Evolutionary conservation across 2,888 invertebrate genomes (phyloP).

Genomic region (Sarcophaga rosellei): DNA sequence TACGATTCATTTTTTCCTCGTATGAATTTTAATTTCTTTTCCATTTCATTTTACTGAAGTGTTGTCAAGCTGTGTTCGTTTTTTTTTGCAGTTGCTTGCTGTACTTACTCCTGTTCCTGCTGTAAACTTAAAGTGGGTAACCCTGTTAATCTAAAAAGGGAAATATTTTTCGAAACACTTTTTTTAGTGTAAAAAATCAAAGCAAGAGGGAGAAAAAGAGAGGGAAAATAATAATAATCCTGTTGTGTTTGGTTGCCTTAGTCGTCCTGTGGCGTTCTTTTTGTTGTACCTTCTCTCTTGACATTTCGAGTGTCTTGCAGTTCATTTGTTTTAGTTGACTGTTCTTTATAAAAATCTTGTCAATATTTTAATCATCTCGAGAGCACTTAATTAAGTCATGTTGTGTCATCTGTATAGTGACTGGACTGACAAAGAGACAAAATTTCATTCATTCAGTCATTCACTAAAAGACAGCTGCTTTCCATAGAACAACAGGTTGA

Average conservation of each 20-base stretch:
- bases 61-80: constrained; percentile 66
- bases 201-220: neutral
- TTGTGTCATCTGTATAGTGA: constrained; percentile 36
- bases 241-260: constrained; percentile 12
- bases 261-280: constrained; percentile 52
- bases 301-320: constrained; percentile 51
- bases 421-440: neutral
- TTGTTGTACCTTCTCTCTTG: constrained; percentile 28
- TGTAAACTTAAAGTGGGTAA: constrained; percentile 47
- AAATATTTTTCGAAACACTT: constrained; percentile 12
- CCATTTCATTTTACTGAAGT: constrained; percentile 50
- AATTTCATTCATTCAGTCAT: neutral
- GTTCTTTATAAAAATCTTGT: constrained; percentile 35
- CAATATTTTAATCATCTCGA: constrained; percentile 64
- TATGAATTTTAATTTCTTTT: constrained; percentile 67
- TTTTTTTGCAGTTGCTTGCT: constrained; percentile 11
- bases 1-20: neutral
- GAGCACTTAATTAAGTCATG: constrained; percentile 62
- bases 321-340: constrained; percentile 57
- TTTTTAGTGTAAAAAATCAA: constrained; percentile 1
- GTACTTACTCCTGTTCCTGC: constrained; percentile 14
- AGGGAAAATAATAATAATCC: constrained; percentile 12
- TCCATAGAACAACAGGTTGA: constrained; percentile 59
- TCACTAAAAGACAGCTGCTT: constrained; percentile 44
- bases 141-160: constrained; percentile 43